Evolutionary conservation across 2,888 invertebrate genomes (phyloP), one percentile per base, ranked within the genome.

Genomic region (Hecatera dysodea): DNA sequence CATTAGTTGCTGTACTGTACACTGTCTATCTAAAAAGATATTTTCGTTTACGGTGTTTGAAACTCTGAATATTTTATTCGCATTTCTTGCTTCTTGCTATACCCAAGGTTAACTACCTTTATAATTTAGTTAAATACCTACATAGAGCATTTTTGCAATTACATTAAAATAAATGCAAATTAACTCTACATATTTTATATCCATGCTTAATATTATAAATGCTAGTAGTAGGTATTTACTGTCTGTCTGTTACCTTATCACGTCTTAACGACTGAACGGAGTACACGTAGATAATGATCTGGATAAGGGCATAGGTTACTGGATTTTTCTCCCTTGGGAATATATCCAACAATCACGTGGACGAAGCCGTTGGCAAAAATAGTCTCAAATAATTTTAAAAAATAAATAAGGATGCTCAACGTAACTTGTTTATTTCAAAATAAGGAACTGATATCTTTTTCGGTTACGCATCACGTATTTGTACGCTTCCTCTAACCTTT

Each of bases 1-100:
- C 72, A 65, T 71, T 79, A 56, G 65, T 48, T 64, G 42, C 15
- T 75, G 60, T 70, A 75, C 57, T 77, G 22, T 42, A 55, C 44
- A 48, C 39, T 60, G 53, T 71, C 44, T 56, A 78, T 72, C 44
- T 74, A 46, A 60, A 82, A 61, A 75, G 12, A 75, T 75, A 80
- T 80, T 69, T 85, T 64, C 19, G 55, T 60, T 56, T 61, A 42
- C 72, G 50, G 55, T 76, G 24, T 68, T 63, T 29, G 48, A 48
- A 75, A 42, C 39, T 19, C 24, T 56, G 44, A 15, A 60, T 66
- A 17, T 53, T 64, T 44, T 65, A 48, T 48, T 55, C 24, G 42
- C 15, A 19, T 72, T 72, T 76, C 33, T 55, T 24, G n/a, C 75
- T 72, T 76, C 33, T 55, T 24, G 69, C 33, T 22, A 29, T 17